These are phyloP conservation scores for Polyommatus iphigenia DNA, from an alignment of 2,888 invertebrate genomes.

Conservation along the genomic window DNA sequence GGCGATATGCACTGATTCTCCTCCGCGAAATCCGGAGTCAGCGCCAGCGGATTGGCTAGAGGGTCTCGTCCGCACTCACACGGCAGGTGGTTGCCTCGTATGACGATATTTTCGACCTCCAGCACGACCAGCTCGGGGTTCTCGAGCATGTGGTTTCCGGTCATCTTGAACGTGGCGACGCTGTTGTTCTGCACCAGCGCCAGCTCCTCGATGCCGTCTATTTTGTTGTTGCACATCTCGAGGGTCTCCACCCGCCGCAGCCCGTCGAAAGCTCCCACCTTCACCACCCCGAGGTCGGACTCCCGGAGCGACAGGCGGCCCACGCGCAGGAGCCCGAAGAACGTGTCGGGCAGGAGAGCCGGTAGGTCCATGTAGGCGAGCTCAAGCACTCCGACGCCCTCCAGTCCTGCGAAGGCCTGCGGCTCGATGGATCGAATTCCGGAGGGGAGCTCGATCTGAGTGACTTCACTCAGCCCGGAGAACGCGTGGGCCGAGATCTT, in stretches of 20 bases:
- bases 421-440: conserved; percentile 87
- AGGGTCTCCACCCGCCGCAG: conserved; percentile 85
- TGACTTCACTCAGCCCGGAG: conserved; percentile 90
- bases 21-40: conserved; percentile 83
- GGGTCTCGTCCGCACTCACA: conserved; percentile 93
- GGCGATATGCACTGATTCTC: conserved; percentile 93
- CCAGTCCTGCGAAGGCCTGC: conserved; percentile 90
- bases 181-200: conserved; percentile 85
- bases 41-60: conserved; percentile 86
- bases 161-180: conserved; percentile 85
- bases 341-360: conserved; percentile 85
- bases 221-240: conserved; percentile 91
- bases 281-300: conserved; percentile 88
- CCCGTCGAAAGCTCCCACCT: conserved; percentile 88
- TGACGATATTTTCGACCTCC: conserved; percentile 85
- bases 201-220: conserved; percentile 89
- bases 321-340: conserved; percentile 88
- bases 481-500: conserved; percentile 91
- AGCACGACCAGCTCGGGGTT: conserved; percentile 87
- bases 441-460: conserved; percentile 90
- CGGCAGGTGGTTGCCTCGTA: conserved; percentile 90
- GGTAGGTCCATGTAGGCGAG: conserved; percentile 91
- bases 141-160: conserved; percentile 91
- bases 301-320: conserved; percentile 88
- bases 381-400: conserved; percentile 89